Percentiles rank a stretch among this genome's conserved stretches.
Evolutionary conservation across 2,888 invertebrate species (phyloP).

Genomic region (Polylopha cassiicola): DNA sequence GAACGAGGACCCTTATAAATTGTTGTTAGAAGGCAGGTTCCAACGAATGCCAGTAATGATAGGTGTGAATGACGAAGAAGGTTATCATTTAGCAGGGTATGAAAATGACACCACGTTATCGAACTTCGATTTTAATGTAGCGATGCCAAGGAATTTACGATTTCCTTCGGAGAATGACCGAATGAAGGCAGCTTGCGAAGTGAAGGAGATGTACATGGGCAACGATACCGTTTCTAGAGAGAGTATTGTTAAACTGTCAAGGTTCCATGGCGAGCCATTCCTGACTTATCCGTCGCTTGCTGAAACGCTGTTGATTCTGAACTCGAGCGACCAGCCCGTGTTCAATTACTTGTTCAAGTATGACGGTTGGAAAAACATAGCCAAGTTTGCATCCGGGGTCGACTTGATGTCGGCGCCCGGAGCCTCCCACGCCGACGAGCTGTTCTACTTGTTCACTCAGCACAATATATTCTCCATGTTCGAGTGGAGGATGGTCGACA

Average conservation of each 20-base stretch:
- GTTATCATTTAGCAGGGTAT: conserved; percentile 41
- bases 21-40: conserved; percentile 43
- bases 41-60: conserved; percentile 59
- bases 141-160: conserved; percentile 51
- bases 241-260: conserved; percentile 44
- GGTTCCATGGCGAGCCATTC: conserved; percentile 43
- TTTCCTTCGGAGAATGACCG: conserved; percentile 38
- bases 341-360: conserved; percentile 54
- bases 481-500: conserved; percentile 32
- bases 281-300: conserved; percentile 40
- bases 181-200: conserved; percentile 33
- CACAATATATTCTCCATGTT: conserved; percentile 35
- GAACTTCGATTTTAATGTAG: conserved; percentile 38
- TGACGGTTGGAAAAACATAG: conserved; percentile 44
- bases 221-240: conserved; percentile 44
- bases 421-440: conserved; percentile 57
- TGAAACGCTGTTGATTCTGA: conserved; percentile 46
- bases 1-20: conserved; percentile 45
- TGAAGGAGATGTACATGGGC: conserved; percentile 56
- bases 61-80: conserved; percentile 52
- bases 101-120: conserved; percentile 49
- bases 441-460: conserved; percentile 59
- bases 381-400: conserved; percentile 33
- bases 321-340: conserved; percentile 41
- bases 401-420: conserved; percentile 35